These are phyloP conservation scores for Nycticryphes semicollaris DNA, from an alignment of 2,113 vertebrate species.

Conservation along the genomic window DNA sequence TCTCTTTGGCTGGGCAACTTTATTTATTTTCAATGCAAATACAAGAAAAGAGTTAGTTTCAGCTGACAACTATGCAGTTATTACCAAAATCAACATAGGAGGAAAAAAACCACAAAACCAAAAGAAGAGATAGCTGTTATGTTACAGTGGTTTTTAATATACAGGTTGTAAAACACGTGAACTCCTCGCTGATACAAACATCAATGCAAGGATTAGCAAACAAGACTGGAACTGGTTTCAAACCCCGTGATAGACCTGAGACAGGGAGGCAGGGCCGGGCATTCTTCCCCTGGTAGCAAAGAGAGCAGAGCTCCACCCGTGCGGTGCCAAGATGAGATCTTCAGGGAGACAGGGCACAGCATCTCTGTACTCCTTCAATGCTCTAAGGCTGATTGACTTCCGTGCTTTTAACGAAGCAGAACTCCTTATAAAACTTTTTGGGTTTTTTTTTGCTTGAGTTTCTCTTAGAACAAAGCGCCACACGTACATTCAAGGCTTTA, in stretches of 20 bases:
- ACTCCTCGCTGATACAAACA: neutral
- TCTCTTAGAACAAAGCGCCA: neutral
- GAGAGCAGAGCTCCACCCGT: neutral
- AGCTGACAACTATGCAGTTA: neutral
- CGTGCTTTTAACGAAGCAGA: neutral
- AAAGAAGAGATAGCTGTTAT: neutral
- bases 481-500: neutral
- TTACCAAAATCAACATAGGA: neutral
- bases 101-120: neutral
- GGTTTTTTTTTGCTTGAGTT: neutral
- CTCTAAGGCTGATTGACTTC: neutral
- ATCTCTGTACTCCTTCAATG: neutral
- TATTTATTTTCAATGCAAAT: neutral
- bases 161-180: neutral
- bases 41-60: neutral
- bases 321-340: neutral
- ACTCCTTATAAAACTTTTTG: neutral
- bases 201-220: neutral
- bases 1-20: neutral
- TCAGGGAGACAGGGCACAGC: rapidly evolving
- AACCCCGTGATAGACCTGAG: neutral
- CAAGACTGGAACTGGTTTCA: neutral
- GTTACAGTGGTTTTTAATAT: neutral
- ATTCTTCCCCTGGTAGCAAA: rapidly evolving
- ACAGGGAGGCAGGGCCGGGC: neutral